Base-by-base conservation (phyloP, 2,113 vertebrate genomes). In the Ictalurus furcatus region DNA sequence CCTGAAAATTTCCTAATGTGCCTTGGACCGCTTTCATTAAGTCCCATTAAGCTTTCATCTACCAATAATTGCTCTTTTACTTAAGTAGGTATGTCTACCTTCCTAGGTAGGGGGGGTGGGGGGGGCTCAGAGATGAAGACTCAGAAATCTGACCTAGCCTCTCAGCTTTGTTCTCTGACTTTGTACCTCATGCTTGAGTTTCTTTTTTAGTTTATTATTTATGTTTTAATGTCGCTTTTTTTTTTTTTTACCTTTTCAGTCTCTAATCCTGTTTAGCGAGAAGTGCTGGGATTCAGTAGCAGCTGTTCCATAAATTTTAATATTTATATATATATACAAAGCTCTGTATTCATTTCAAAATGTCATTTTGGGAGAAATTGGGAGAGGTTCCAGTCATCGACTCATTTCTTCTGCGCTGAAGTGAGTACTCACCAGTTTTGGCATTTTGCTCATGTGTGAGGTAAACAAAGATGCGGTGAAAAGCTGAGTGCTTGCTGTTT, bases 61-160 rank as follows among this genome's bases (percentile, higher is more conserved):
- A 89, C 81, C 65, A 65, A 87, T 90, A 88, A 91, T 91, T 84
- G 84, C 23, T 74, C 81, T 87, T 90, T 89, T 76, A 87, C 87
- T 89, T 85, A 89, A 92, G 90, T 83, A 87, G 74, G 37, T 78
- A 84, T 40, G 85, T 85, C 76, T 69, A 87, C 71, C 78, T 37
- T 65, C 9, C 87, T 67, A 25, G 37, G 34, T 63, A 56, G 48
- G 65, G 44, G 44, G 44, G 44, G 25, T 12, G 23, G 65, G 79
- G 63, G 13, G 17, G 37, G 37, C 34, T 65, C 59, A n/a, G 25
- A 91, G 86, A 91, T 86, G 84, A 89, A 85, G 74, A 74, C 67
- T 89, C 4, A 7, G 34, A 76, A 82, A 74, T 17, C 59, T n/a
- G 30, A 59, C 28, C 16, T 69, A 54, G 85, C 56, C 40, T 73